phyloP scores from a whole-genome alignment of 2,797 vertebrate genomes.

The Notoglanidium macrostoma region DNA sequence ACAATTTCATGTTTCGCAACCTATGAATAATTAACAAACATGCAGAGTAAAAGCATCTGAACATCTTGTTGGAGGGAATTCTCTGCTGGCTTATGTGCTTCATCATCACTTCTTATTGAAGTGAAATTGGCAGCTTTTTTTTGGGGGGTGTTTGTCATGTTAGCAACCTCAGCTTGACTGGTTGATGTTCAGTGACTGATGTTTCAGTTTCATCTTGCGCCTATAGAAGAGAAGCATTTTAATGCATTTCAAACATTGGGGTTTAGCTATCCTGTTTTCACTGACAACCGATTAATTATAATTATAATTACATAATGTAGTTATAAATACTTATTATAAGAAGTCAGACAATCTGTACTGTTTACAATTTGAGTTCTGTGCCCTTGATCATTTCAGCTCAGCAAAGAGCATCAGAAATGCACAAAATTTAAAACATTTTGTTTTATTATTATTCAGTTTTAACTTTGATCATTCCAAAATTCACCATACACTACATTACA shows the following conservation, averaged over 20 bases:
- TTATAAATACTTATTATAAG: neutral
- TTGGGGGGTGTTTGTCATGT: neutral
- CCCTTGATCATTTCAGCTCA: neutral
- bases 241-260: neutral
- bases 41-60: neutral
- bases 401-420: neutral
- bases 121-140: neutral
- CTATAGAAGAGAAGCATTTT: neutral
- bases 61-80: neutral
- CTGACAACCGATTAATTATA: neutral
- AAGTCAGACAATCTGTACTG: neutral
- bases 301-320: neutral
- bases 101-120: neutral
- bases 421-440: neutral
- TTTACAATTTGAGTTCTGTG: neutral
- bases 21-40: conserved; percentile 9
- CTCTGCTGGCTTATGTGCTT: neutral
- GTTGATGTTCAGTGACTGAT: conserved; percentile 11
- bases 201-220: neutral
- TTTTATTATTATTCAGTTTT: neutral
- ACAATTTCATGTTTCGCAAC: neutral
- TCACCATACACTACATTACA: neutral
- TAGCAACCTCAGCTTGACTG: neutral
- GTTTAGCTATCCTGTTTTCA: neutral
- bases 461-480: neutral